A percentile compares a stretch with the other conserved stretches of the same genome.
phyloP scores from a whole-genome alignment of 2,888 invertebrate species.

The Eilema griseolum region DNA sequence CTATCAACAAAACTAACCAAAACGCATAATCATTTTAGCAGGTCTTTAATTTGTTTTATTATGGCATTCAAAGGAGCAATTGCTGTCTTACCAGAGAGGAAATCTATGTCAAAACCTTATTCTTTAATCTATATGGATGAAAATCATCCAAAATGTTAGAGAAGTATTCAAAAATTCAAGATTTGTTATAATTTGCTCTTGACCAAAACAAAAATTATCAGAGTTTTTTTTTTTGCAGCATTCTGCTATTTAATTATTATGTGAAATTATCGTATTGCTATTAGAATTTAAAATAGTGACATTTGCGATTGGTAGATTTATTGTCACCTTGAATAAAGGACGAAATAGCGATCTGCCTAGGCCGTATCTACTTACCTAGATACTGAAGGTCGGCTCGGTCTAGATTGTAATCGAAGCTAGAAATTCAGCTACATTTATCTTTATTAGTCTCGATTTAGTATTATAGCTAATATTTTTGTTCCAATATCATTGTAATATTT shows the following conservation, averaged over 20 bases:
- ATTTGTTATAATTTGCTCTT: not conserved
- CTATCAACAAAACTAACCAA: no score
- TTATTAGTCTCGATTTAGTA: not conserved
- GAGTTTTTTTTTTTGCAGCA: no score
- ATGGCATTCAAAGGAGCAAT: not conserved
- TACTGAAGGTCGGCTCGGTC: conserved; percentile 32
- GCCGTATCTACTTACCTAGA: conserved; percentile 40
- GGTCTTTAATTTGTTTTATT: not conserved
- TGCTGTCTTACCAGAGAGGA: not conserved
- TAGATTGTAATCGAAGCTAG: conserved; percentile 36
- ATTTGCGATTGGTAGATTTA: conserved; percentile 29
- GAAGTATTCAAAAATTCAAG: not conserved
- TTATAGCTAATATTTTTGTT: not conserved
- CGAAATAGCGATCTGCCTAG: conserved; percentile 32
- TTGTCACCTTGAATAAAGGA: conserved; percentile 42
- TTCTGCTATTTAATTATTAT: not conserved
- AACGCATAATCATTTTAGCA: no score
- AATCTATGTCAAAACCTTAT: not conserved
- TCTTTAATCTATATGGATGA: not conserved
- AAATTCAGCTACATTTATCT: conserved; percentile 15
- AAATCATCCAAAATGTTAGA: not conserved
- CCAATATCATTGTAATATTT: no score
- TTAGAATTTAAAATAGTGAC: conserved; percentile 16
- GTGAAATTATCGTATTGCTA: not conserved
- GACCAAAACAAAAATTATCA: no score